phyloP scores from a whole-genome alignment of 2,797 vertebrate species.

The Limosa lapponica region DNA sequence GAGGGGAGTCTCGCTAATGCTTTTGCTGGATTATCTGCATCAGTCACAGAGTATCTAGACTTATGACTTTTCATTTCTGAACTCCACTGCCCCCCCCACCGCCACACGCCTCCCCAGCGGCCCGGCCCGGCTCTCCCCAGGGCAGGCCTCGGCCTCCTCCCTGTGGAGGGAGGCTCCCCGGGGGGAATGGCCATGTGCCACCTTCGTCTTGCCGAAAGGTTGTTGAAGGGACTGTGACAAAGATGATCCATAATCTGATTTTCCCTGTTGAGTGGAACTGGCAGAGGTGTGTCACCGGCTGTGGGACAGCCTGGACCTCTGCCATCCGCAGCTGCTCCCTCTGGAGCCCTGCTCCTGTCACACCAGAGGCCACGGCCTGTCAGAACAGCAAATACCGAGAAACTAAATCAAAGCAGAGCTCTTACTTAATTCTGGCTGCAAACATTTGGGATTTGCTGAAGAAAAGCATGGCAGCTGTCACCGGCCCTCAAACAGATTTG shows the following conservation, averaged over 20 bases:
- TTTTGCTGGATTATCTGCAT: neutral
- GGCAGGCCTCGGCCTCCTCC: neutral
- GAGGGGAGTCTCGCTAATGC: neutral
- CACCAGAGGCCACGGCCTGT: neutral
- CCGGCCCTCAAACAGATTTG: neutral
- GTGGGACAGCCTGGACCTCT: neutral
- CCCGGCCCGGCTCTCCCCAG: neutral
- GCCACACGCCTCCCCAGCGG: rapidly evolving
- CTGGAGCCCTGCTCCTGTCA: neutral
- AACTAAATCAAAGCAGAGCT: slow-evolving; percentile 26
- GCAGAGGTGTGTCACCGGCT: neutral
- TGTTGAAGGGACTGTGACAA: neutral
- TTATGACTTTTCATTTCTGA: neutral
- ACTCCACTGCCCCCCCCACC: rapidly evolving
- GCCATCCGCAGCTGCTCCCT: neutral
- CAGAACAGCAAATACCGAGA: neutral
- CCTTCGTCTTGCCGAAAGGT: neutral
- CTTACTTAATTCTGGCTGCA: slow-evolving; percentile 6
- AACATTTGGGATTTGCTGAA: slow-evolving; percentile 44
- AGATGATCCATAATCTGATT: neutral
- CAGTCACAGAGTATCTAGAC: neutral
- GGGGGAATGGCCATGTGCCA: rapidly evolving
- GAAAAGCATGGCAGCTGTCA: slow-evolving; percentile 42
- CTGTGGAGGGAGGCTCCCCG: neutral
- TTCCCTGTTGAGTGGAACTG: neutral